Evolutionary conservation across 2,113 vertebrate species (phyloP).

Genomic region (Pygoscelis adeliae): DNA sequence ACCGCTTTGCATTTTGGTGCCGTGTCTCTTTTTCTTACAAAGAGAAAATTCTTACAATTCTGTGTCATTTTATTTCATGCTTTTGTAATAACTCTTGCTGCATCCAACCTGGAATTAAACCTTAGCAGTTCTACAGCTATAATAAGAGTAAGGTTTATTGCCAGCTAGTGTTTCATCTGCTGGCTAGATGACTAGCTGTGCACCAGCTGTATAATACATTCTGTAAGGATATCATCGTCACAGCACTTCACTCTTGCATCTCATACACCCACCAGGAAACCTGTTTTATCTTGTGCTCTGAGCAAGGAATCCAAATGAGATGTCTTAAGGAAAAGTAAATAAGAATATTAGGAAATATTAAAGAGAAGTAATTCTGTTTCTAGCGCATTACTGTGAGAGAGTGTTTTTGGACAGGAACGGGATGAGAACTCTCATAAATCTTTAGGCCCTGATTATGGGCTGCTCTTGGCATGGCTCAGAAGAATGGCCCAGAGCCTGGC

Average conservation of each 20-base stretch:
- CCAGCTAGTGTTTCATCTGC: conserved; percentile 50
- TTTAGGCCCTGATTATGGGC: neutral
- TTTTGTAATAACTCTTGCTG: conserved; percentile 1
- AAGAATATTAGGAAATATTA: neutral
- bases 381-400: neutral
- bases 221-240: conserved; percentile 42
- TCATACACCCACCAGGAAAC: conserved; percentile 53
- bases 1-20: neutral
- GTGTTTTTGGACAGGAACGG: neutral
- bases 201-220: conserved; percentile 52
- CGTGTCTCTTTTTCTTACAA: neutral
- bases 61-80: neutral
- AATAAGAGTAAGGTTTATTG: conserved; percentile 40
- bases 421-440: neutral
- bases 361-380: neutral
- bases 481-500: neutral
- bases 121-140: neutral
- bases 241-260: conserved; percentile 28
- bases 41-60: neutral
- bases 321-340: conserved; percentile 18
- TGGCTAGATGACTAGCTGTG: conserved; percentile 45
- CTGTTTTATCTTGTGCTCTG: conserved; percentile 4
- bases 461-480: neutral
- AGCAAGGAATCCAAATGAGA: conserved; percentile 17
- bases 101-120: conserved; percentile 6